phyloP scores from a whole-genome alignment of 2,888 invertebrate species.

The Acrobasis suavella region DNA sequence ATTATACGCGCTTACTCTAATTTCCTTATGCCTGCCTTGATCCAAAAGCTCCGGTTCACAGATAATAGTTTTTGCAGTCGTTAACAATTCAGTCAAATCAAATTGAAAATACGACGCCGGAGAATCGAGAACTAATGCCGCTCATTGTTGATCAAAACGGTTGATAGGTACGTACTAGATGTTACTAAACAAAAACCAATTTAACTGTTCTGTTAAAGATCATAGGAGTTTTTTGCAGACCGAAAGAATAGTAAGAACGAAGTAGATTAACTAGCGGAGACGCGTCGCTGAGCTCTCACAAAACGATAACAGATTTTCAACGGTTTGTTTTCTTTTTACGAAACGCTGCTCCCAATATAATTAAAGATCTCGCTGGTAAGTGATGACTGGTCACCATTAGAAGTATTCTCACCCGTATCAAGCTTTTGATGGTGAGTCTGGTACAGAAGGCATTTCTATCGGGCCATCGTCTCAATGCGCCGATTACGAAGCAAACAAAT shows the following conservation, averaged over 20 bases:
- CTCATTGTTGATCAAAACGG: constrained; percentile 51
- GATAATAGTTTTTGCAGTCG: constrained; percentile 19
- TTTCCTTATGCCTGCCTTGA: not conserved
- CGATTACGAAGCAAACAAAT: constrained; percentile 76
- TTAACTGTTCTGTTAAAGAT: constrained; percentile 68
- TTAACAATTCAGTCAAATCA: constrained; percentile 43
- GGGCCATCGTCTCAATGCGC: constrained; percentile 56
- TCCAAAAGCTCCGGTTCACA: not conserved
- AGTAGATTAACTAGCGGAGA: constrained; percentile 59
- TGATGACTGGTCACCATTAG: constrained; percentile 73
- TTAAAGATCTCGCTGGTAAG: constrained; percentile 69
- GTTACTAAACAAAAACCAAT: constrained; percentile 66
- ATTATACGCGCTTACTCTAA: not conserved
- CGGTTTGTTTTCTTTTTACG: constrained; percentile 71
- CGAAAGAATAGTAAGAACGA: constrained; percentile 54
- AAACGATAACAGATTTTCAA: constrained; percentile 74
- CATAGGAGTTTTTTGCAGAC: constrained; percentile 66
- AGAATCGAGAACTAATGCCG: constrained; percentile 35
- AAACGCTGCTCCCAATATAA: constrained; percentile 65
- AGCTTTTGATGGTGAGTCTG: constrained; percentile 53
- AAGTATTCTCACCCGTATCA: constrained; percentile 61
- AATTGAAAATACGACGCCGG: constrained; percentile 47
- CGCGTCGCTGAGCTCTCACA: constrained; percentile 66
- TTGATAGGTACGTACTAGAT: constrained; percentile 48
- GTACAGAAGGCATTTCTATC: constrained; percentile 58